phyloP scores from a whole-genome alignment of 2,113 vertebrate species.

The Pavo muticus region DNA sequence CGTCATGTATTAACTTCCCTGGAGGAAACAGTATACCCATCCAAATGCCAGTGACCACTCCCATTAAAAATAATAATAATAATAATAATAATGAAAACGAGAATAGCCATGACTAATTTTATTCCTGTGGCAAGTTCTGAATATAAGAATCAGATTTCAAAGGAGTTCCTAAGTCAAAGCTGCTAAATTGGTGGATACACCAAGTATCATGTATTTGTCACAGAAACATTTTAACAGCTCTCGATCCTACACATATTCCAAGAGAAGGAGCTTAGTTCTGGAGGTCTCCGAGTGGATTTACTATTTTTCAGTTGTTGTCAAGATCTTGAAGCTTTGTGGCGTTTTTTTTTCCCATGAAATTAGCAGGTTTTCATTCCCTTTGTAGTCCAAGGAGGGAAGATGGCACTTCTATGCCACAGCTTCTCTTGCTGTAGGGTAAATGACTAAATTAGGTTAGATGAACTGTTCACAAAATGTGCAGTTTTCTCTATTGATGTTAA shows the following conservation, averaged over 20 bases:
- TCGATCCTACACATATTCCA: not conserved
- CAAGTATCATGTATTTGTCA: not conserved
- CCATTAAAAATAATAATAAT: not conserved
- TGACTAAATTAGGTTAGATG: not conserved
- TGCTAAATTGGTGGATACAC: not conserved
- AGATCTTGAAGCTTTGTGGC: not conserved
- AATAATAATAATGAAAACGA: not conserved
- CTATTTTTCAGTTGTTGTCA: not conserved
- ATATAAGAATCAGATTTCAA: not conserved
- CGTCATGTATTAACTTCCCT: conserved; percentile 11
- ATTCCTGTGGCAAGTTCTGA: not conserved
- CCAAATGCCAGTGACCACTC: not conserved
- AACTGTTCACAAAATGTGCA: not conserved
- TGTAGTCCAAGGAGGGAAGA: not conserved
- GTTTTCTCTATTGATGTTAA: not conserved
- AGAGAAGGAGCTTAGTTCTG: not conserved
- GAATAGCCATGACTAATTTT: not conserved
- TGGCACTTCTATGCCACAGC: not conserved
- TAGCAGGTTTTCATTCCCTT: not conserved
- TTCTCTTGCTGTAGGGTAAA: not conserved
- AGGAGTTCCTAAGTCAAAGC: not conserved
- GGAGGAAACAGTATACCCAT: not conserved
- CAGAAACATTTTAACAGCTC: not conserved
- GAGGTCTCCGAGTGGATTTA: not conserved
- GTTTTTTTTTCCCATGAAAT: not conserved